Conservation (phyloP, 1,140 invertebrate genomes). For the Polypedilum pembai region DNA sequence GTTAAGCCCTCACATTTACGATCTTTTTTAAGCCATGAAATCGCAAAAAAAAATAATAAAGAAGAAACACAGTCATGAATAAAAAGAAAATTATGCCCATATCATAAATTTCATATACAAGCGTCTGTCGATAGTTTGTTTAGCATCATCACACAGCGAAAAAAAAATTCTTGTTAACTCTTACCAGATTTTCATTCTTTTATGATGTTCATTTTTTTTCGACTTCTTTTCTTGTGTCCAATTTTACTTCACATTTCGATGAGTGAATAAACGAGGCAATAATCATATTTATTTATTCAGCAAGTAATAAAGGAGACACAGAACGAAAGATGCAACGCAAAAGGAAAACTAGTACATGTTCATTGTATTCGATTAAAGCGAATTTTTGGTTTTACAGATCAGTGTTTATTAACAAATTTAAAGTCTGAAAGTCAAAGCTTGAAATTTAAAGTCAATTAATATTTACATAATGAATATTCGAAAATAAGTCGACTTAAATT, state of each 20-base stretch:
- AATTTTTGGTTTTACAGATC: too few relatives aligned
- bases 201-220: not conserved
- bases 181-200: not conserved
- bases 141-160: not conserved
- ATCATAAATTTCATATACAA: constrained; percentile 12
- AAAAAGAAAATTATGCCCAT: not conserved
- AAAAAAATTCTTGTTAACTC: not conserved
- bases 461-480: too few relatives aligned
- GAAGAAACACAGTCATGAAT: too few relatives aligned
- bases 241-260: not conserved
- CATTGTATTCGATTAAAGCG: too few relatives aligned
- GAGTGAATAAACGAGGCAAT: constrained; percentile 28
- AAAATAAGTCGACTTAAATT: too few relatives aligned
- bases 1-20: constrained; percentile 9
- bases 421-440: too few relatives aligned
- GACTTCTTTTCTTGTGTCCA: not conserved
- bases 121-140: constrained; percentile 8
- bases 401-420: too few relatives aligned
- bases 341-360: not conserved
- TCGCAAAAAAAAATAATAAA: too few relatives aligned
- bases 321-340: not conserved
- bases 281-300: constrained; percentile 28
- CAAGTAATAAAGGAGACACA: constrained; percentile 1
- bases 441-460: too few relatives aligned
- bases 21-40: not conserved